Conservation (phyloP, 2,113 vertebrate species). For the Prinia subflava region DNA sequence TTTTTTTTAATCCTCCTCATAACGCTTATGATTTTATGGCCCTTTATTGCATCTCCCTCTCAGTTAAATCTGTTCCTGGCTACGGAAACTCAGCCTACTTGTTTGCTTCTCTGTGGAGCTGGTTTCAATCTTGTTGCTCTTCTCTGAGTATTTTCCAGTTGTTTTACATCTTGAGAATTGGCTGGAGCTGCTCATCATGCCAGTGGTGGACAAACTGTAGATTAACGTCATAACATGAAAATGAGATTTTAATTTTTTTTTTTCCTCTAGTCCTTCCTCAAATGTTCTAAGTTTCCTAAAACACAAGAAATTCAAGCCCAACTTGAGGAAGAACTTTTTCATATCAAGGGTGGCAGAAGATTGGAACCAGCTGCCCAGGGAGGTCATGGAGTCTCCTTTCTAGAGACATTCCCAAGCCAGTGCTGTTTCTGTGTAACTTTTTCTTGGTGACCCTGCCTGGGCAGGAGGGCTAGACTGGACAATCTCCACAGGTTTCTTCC, state of each 20-base stretch:
- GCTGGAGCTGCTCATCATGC: background rate
- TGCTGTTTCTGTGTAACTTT: background rate
- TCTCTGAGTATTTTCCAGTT: background rate
- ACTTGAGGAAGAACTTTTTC: background rate
- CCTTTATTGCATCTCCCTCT: background rate
- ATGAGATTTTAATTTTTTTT: background rate
- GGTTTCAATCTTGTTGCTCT: background rate
- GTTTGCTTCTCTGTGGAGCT: background rate
- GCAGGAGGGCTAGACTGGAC: background rate
- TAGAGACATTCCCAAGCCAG: background rate
- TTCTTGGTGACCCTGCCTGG: background rate
- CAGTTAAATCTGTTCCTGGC: background rate
- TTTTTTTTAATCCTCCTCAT: background rate
- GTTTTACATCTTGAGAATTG: background rate
- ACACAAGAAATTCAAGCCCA: background rate
- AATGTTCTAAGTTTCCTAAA: background rate
- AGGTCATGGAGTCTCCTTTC: background rate
- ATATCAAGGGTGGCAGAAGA: background rate
- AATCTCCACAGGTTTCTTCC: background rate
- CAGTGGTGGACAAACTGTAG: background rate
- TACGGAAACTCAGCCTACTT: background rate
- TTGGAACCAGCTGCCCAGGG: background rate
- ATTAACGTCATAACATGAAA: background rate
- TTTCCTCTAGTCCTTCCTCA: background rate
- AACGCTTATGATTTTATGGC: background rate